Evolutionary conservation across 1,140 invertebrate genomes (phyloP).

Genomic region (Drosophila azteca): DNA sequence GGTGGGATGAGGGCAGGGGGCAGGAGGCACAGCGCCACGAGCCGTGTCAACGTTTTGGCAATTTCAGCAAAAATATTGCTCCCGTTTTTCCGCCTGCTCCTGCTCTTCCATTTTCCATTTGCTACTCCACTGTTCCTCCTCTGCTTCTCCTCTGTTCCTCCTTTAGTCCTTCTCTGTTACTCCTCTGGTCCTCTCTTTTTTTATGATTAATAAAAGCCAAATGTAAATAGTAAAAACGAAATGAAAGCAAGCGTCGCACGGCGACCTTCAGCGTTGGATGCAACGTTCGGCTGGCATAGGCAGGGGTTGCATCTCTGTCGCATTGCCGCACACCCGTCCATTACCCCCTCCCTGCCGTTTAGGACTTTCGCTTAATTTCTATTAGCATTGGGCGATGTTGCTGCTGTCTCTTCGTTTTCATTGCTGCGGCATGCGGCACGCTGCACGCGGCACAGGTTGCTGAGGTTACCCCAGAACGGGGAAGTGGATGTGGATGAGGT

Average conservation of each 20-base stretch:
- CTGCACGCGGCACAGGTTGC: constrained; percentile 70
- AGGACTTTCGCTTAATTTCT: constrained; percentile 79
- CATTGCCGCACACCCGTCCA: not conserved
- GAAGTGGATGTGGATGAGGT: not conserved
- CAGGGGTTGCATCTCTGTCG: constrained; percentile 2
- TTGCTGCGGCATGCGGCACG: constrained; percentile 74
- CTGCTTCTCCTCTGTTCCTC: no score
- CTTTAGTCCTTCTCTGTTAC: no score
- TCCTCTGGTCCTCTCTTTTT: constrained; percentile 31
- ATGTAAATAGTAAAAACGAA: constrained; percentile 70
- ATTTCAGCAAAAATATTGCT: constrained; percentile 63
- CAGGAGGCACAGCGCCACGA: constrained; percentile 3
- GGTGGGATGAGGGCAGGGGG: not conserved
- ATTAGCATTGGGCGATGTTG: constrained; percentile 56
- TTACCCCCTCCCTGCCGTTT: not conserved
- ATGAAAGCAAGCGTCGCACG: constrained; percentile 70
- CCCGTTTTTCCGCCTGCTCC: not conserved
- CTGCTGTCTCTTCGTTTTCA: constrained; percentile 54
- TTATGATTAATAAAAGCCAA: constrained; percentile 81
- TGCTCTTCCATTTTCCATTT: no score
- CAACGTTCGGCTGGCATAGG: not conserved
- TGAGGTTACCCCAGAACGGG: constrained; percentile 64
- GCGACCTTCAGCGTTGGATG: constrained; percentile 57
- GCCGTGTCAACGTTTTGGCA: constrained; percentile 62
- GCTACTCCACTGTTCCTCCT: no score